A percentile compares a stretch with the other conserved stretches of the same genome.
phyloP scores from a whole-genome alignment of 2,113 vertebrate species.

The Poecile atricapillus region DNA sequence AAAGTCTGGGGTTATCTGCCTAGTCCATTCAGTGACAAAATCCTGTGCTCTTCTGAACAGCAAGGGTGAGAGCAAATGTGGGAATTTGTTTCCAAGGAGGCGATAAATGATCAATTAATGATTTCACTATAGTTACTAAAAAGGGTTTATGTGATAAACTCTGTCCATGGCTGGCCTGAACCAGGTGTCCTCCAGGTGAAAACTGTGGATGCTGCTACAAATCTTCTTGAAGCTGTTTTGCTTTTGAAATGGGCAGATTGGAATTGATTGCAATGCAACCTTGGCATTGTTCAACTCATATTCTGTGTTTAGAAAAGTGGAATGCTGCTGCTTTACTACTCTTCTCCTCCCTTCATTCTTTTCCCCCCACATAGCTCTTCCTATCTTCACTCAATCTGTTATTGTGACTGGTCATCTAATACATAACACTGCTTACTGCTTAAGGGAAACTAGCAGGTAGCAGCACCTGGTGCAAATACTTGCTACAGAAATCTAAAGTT shows the following conservation, averaged over 20 bases:
- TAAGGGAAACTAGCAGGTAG: neutral
- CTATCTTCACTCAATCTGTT: neutral
- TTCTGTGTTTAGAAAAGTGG: neutral
- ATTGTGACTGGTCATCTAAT: neutral
- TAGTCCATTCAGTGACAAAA: neutral
- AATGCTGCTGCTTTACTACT: neutral
- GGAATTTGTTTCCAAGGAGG: neutral
- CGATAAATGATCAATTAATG: neutral
- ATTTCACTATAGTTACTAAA: neutral
- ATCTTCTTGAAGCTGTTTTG: neutral
- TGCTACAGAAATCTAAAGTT: neutral
- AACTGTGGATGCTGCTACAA: neutral
- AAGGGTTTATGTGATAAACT: neutral
- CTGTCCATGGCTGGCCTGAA: neutral
- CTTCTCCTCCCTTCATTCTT: accelerated
- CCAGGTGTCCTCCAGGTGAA: neutral
- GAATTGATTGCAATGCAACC: neutral
- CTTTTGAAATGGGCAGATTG: neutral
- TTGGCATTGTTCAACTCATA: neutral
- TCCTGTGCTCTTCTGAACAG: neutral
- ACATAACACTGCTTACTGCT: neutral
- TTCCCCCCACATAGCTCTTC: accelerated
- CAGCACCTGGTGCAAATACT: neutral
- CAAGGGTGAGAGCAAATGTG: neutral
- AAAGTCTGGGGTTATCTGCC: neutral